Evolutionary conservation across 2,888 invertebrate genomes (phyloP).

Genomic region (Stenodera caucasica): DNA sequence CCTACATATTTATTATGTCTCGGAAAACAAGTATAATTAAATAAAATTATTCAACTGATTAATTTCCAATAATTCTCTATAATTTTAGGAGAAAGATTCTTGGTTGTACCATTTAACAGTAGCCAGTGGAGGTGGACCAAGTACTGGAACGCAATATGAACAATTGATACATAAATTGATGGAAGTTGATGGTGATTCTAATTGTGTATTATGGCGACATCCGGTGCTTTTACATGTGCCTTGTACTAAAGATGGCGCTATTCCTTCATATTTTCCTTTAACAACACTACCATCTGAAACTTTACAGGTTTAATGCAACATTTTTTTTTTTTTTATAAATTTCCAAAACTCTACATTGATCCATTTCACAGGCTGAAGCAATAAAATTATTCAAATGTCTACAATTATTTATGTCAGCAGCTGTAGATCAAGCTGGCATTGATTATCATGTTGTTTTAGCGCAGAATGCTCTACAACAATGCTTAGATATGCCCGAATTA

Average conservation of each 20-base stretch:
- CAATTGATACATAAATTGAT: constrained; percentile 93
- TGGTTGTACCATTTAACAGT: constrained; percentile 86
- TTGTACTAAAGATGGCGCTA: constrained; percentile 83
- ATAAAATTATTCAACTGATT: too few species aligned
- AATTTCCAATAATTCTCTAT: too few species aligned
- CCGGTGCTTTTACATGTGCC: constrained; percentile 77
- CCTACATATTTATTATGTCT: constrained; percentile 93
- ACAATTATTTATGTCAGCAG: constrained; percentile 94
- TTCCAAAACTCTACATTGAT: background rate
- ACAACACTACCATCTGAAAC: constrained; percentile 88
- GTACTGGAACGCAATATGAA: constrained; percentile 94
- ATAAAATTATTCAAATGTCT: constrained; percentile 95
- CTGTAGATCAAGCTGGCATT: constrained; percentile 92
- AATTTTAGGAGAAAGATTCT: constrained; percentile 76
- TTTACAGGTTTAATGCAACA: constrained; percentile 71
- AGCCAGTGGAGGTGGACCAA: constrained; percentile 88
- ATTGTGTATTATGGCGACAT: constrained; percentile 92
- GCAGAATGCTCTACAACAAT: constrained; percentile 93
- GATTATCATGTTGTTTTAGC: constrained; percentile 97
- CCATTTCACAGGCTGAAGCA: constrained; percentile 69
- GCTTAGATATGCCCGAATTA: constrained; percentile 85
- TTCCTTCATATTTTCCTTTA: constrained; percentile 70
- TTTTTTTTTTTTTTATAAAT: background rate
- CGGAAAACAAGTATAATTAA: constrained; percentile 70
- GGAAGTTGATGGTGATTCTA: constrained; percentile 94